Base-by-base conservation (phyloP, 2,113 vertebrate species). In the Sula dactylatra region DNA sequence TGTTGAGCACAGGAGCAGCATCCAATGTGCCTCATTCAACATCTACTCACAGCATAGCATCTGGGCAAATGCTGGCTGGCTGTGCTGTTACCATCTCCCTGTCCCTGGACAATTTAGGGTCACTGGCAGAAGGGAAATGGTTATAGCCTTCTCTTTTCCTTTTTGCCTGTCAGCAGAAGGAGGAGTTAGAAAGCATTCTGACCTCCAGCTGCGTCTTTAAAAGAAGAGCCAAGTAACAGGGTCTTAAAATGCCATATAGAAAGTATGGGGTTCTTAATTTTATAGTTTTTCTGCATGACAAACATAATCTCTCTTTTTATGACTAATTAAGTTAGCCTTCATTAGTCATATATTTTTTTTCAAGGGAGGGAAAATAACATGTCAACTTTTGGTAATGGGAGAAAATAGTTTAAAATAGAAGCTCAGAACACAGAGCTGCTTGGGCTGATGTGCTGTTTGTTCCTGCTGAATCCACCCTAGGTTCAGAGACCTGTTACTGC, bases 401-500 rank as follows among this genome's bases (percentile, higher is more conserved):
- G 45, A 61, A 89, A 82, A 49, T 44, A 42, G 21, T 82, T 71
- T 21, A 67, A 81, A 71, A 22, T 5, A 61, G 77, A 47, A 61
- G 31, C 20, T 82, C 20, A 50, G 79, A 74, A 58, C 25, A 38
- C 42, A 49, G 36, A 58, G 55, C 42, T 87, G 66, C 62, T 73
- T 13, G 19, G 71, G 61, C 74, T 93, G 71, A 74, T 1, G 0
- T 6, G 17, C 49, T 90, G 14, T 81, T 58, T 88, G 26, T 66
- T 86, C 54, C 70, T 86, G 34, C 61, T 89, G 85, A 62, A 73
- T 55, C 40, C 54, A 49, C 40, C 49, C 86, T 87, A 99, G 99
- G 98, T 99, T 7, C 99, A 98, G 95, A 98, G 99, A 79, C 99
- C 98, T 0, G 89, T 99, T 24, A 94, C 94, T 11, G 98, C 98